A percentile compares a stretch with the other conserved stretches of the same genome.
phyloP scores from a whole-genome alignment of 1,140 invertebrate species.

The Penaeus vannamei region DNA sequence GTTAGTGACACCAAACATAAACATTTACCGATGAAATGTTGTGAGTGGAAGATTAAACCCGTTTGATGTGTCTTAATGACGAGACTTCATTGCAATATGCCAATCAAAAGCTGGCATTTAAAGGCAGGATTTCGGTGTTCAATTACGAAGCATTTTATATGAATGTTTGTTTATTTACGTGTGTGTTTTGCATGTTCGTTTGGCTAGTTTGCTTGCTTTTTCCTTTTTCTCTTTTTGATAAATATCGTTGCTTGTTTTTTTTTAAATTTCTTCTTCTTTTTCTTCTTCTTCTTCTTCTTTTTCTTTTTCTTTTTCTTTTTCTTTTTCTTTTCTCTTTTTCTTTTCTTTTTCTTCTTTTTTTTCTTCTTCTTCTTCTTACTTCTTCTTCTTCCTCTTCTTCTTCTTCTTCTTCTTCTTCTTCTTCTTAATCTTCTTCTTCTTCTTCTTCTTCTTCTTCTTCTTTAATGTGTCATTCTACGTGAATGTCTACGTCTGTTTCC shows the following conservation, averaged over 20 bases:
- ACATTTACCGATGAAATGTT: no score
- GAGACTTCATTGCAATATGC: not conserved
- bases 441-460: not conserved
- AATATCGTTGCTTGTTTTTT: not conserved
- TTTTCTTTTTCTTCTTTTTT: not conserved
- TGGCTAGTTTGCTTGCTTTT: not conserved
- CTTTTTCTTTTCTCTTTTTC: not conserved
- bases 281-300: not conserved
- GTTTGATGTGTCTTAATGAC: not conserved
- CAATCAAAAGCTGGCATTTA: not conserved
- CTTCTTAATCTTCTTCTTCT: not conserved
- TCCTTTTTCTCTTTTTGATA: not conserved
- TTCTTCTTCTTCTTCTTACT: not conserved
- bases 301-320: not conserved
- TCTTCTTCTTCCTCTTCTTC: not conserved
- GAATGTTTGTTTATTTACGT: slow-evolving; percentile 9
- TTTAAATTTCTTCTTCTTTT: not conserved
- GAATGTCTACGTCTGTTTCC: no score
- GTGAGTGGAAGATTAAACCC: no score
- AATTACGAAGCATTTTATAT: not conserved
- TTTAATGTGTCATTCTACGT: no score
- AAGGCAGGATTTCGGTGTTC: not conserved
- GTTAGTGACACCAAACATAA: no score
- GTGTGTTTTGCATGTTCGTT: slow-evolving; percentile 13
- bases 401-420: not conserved